Evolutionary conservation across 2,113 vertebrate genomes (phyloP).

Genomic region (Notothenia coriiceps): DNA sequence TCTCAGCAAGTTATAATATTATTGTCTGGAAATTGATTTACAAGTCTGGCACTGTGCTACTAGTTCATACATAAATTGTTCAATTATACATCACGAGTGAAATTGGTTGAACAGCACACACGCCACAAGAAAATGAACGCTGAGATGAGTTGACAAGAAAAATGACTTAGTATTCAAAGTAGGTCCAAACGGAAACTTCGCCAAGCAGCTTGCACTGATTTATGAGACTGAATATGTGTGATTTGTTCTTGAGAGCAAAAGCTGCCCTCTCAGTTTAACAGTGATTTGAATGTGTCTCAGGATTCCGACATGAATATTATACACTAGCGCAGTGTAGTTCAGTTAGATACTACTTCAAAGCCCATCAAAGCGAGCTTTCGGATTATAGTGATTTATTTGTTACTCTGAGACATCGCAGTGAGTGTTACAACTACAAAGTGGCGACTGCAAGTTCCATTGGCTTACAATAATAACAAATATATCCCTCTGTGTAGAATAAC

Average conservation of each 20-base stretch:
- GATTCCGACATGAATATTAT: slow-evolving; percentile 21
- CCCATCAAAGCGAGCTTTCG: slow-evolving; percentile 49
- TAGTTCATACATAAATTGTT: slow-evolving; percentile 54
- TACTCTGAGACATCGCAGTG: slow-evolving; percentile 42
- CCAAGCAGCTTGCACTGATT: slow-evolving; percentile 52
- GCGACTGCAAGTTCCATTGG: slow-evolving; percentile 38
- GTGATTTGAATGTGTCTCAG: slow-evolving; percentile 51
- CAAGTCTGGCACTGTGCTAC: slow-evolving; percentile 44
- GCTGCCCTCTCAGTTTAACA: slow-evolving; percentile 42
- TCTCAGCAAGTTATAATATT: slow-evolving; percentile 37
- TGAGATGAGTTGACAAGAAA: slow-evolving; percentile 59
- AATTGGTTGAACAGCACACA: slow-evolving; percentile 36
- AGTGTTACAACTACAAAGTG: slow-evolving; percentile 65
- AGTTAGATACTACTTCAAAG: slow-evolving; percentile 62
- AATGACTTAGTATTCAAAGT: slow-evolving; percentile 61
- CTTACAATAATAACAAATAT: slow-evolving; percentile 15
- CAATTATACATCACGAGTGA: slow-evolving; percentile 41
- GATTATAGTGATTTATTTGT: slow-evolving; percentile 66
- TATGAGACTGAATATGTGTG: slow-evolving; percentile 59
- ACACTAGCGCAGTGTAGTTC: slow-evolving; percentile 13
- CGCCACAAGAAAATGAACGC: slow-evolving; percentile 37
- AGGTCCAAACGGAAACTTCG: slow-evolving; percentile 28
- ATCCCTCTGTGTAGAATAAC: slow-evolving; percentile 24
- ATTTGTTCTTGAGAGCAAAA: slow-evolving; percentile 56
- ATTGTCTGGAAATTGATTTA: slow-evolving; percentile 52